Evolutionary conservation across 2,113 vertebrate genomes (phyloP), one percentile per base, ranked within the genome.

Genomic region (Sminthopsis crassicaudata): DNA sequence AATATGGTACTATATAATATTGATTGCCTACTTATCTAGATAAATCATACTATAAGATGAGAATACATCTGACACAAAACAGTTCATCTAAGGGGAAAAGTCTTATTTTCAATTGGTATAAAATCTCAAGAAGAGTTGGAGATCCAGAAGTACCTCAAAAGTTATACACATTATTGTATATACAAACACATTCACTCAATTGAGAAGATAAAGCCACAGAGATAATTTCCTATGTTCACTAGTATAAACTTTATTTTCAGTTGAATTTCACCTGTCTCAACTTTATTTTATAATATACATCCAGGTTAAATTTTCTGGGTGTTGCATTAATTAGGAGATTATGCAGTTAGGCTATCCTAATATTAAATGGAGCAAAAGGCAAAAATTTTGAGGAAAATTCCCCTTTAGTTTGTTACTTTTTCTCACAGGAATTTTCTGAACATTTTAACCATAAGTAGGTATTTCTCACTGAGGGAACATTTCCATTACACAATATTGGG

Each of bases 111-210:
- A 94, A 23, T 19, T 93, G 24, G 84, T 16, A 8, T 57, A 42
- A 92, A 52, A 52, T 88, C 3, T 46, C 53, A 94, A 92, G 94
- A 84, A 24, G 36, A 94, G 48, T 36, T 93, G 24, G 51, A 89
- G 60, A 91, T 53, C 84, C 30, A 89, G 11, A 93, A 94, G 60
- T 94, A 67, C 89, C 46, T 89, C n/a, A 93, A 93, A 96, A 91
- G 88, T 67, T 23, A 91, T 42, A 57, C 91, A 7, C 7, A 3
- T 57, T 24, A 89, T 48, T 93, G 6, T 16, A 89, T 60, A 93
- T 91, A 12, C 36, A 95, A 90, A 53, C 19, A 67, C 46, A 6
- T 91, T 93, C 36, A 84, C 25, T 46, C 53, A 95, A 92, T 0
- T 84, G 36, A 84, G 25, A 94, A 55, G 30, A 2, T 89, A 91